phyloP scores from a whole-genome alignment of 2,888 invertebrate genomes.

The Pterostichus niger region DNA sequence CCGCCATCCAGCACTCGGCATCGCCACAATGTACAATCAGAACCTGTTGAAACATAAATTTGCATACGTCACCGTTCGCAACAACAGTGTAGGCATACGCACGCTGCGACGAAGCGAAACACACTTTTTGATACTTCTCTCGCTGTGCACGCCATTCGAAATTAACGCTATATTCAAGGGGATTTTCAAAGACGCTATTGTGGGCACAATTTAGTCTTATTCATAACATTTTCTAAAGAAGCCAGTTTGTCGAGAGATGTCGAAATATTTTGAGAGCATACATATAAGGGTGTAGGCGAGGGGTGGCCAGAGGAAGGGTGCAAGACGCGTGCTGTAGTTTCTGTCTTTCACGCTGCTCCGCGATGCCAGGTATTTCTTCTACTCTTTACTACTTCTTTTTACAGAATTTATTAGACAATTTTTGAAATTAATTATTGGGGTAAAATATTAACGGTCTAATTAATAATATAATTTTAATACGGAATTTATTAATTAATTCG shows the following conservation, averaged over 20 bases:
- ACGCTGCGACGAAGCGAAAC: conserved; percentile 69
- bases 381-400: too few relatives aligned
- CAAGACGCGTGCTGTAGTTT: conserved; percentile 4
- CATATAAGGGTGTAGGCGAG: conserved; percentile 55
- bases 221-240: conserved; percentile 79
- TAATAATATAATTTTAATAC: too few relatives aligned
- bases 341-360: too few relatives aligned
- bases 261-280: conserved; percentile 75
- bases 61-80: conserved; percentile 72
- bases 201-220: conserved; percentile 83
- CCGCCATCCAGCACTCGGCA: background rate
- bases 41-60: conserved; percentile 75
- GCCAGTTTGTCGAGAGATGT: conserved; percentile 75
- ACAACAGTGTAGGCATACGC: conserved; percentile 48
- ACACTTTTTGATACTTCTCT: conserved; percentile 74
- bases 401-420: too few relatives aligned
- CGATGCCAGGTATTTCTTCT: background rate
- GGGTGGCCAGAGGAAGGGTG: conserved; percentile 11
- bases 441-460: too few relatives aligned
- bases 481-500: too few relatives aligned
- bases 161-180: conserved; percentile 82
- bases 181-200: conserved; percentile 81
- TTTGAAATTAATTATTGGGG: too few relatives aligned
- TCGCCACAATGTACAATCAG: conserved; percentile 73
- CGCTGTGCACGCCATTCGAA: conserved; percentile 75